These are phyloP conservation scores for Dasypogon diadema DNA, from an alignment of 2,888 invertebrate species.

Conservation along the genomic window DNA sequence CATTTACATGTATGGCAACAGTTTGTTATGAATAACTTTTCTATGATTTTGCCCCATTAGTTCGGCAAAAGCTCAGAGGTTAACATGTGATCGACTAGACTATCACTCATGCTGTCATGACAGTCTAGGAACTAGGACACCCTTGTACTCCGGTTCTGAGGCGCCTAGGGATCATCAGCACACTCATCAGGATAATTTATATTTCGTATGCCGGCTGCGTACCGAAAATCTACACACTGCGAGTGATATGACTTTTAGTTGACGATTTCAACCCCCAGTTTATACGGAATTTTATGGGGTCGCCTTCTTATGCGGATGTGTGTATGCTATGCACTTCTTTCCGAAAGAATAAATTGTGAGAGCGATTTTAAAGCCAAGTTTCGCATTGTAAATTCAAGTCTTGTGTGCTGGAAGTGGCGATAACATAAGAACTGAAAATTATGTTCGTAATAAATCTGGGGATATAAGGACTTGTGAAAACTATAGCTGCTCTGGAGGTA, in stretches of 20 bases:
- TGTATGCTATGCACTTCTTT: conserved; percentile 1
- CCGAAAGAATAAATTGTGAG: conserved; percentile 19
- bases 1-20: conserved; percentile 34
- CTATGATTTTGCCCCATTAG: conserved; percentile 33
- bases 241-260: conserved; percentile 35
- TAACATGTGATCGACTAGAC: conserved; percentile 3
- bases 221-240: conserved; percentile 26
- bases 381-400: conserved; percentile 27
- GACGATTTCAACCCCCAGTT: conserved; percentile 17
- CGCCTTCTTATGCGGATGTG: neutral
- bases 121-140: neutral
- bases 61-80: neutral
- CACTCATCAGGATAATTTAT: conserved; percentile 40
- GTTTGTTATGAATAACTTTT: conserved; percentile 31
- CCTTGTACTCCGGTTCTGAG: neutral
- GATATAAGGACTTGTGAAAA: conserved; percentile 1
- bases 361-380: conserved; percentile 15
- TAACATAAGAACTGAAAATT: conserved; percentile 25
- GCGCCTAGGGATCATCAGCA: conserved; percentile 1
- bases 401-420: conserved; percentile 31
- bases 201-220: conserved; percentile 26
- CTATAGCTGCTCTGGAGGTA: neutral
- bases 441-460: conserved; percentile 20
- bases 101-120: conserved; percentile 2
- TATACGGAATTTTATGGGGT: conserved; percentile 13